phyloP scores from a whole-genome alignment of 2,113 vertebrate species.

The Haemorhous mexicanus region DNA sequence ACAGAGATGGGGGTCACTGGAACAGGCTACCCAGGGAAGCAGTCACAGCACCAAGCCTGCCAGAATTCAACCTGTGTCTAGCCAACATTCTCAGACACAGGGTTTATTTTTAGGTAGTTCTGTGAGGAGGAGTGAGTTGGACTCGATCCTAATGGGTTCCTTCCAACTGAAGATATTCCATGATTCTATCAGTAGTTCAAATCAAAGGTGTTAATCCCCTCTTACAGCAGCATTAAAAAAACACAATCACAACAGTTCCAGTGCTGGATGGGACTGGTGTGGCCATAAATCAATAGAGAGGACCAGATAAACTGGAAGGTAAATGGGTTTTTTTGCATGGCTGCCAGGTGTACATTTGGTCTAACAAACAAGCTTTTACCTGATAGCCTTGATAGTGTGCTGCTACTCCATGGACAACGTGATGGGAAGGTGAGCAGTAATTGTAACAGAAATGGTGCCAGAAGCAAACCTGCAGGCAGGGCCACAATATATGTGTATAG shows the following conservation, averaged over 20 bases:
- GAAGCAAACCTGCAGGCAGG: neutral
- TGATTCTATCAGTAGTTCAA: neutral
- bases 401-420: neutral
- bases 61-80: neutral
- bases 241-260: neutral
- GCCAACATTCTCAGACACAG: neutral
- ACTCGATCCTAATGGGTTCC: accelerated
- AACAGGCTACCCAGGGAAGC: neutral
- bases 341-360: neutral
- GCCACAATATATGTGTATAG: neutral
- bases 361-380: neutral
- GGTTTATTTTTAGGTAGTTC: neutral
- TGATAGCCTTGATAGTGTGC: neutral
- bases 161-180: neutral
- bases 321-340: neutral
- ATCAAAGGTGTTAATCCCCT: neutral
- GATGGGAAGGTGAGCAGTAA: neutral
- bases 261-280: neutral
- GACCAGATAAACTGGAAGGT: neutral
- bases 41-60: neutral
- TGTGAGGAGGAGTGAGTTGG: neutral
- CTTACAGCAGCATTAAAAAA: neutral
- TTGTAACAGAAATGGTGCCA: neutral
- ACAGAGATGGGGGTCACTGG: neutral
- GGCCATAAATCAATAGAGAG: neutral